Base-by-base conservation (phyloP, 2,888 invertebrate genomes). In the Dicyrtomina minuta region DNA sequence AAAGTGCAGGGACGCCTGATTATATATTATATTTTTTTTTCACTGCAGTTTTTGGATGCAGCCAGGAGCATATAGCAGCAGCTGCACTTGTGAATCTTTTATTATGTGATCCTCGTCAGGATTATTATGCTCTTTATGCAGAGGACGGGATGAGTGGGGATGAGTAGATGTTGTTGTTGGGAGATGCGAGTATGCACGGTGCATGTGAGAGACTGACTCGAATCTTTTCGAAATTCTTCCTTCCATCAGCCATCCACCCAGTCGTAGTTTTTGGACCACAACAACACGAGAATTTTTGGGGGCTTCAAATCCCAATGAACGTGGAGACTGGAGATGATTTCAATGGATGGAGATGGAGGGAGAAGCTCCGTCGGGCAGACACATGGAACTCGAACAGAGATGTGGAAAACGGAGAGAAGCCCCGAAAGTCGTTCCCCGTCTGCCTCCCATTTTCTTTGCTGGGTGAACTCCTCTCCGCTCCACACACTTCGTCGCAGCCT, bases 251-350 rank as follows among this genome's bases (percentile, higher is more conserved):
- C 53, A 46, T 46, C 46, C 27, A 55, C 26, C 26, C 55, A 12
- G 24, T 13, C 27, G 5, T 20, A 53, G 17, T 49, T 44, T 65
- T 55, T 43, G 65, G 22, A 65, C 65, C 65, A 65, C 65, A 65
- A 65, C 64, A 65, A 65, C 65, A 65, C 55, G 65, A 65, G 65
- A 55, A 65, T 55, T 65, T 65, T 65, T 41, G 55, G 55, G 65
- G 65, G 65, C 55, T 65, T 65, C 65, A 56, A 53, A 65, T 43
- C 55, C 26, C 44, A 49, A 55, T 53, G 55, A 55, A 46, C 61
- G 26, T 49, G 15, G 26, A 49, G 27, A 24, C 5, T 58, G 17
- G n/a, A n/a, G 64, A 65, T 17, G 46, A 4, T 46, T 46, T 3
- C 53, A 53, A 53, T 65, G 46, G 20, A 46, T 17, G 4, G 46